Percentiles rank a stretch among this genome's conserved stretches.
Conservation (phyloP, 1,140 invertebrate genomes). For the Oryctes rhinoceros region DNA sequence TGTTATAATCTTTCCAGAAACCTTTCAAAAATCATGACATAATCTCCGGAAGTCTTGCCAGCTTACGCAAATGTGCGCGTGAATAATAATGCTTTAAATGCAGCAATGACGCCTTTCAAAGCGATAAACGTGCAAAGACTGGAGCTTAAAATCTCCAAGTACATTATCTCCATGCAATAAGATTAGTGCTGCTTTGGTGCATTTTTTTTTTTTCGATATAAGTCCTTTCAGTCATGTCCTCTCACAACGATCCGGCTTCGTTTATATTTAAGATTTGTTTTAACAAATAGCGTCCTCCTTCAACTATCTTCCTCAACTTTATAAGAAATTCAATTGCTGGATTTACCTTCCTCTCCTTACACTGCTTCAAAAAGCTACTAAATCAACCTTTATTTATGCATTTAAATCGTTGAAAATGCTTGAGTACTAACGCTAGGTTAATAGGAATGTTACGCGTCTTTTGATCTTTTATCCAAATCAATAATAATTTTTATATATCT, state of each 20-base stretch:
- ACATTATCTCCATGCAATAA: slow-evolving; percentile 57
- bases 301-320: background rate
- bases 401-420: background rate
- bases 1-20: too few species aligned
- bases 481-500: slow-evolving; percentile 21
- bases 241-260: slow-evolving; percentile 62
- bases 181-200: slow-evolving; percentile 30
- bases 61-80: too few species aligned
- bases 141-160: slow-evolving; percentile 59
- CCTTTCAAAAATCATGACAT: too few species aligned
- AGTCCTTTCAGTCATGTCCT: slow-evolving; percentile 61
- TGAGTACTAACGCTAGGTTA: background rate
- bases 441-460: slow-evolving; percentile 5
- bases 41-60: too few species aligned
- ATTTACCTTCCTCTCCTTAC: background rate
- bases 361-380: slow-evolving; percentile 1
- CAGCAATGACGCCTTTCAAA: background rate
- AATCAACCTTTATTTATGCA: background rate
- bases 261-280: slow-evolving; percentile 56
- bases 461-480: slow-evolving; percentile 25
- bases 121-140: too few species aligned
- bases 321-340: background rate
- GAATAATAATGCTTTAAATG: too few species aligned
- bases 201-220: slow-evolving; percentile 58
- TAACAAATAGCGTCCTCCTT: slow-evolving; percentile 47